Evolutionary conservation across 2,797 vertebrate species (phyloP).

Genomic region (Nannoperca australis): DNA sequence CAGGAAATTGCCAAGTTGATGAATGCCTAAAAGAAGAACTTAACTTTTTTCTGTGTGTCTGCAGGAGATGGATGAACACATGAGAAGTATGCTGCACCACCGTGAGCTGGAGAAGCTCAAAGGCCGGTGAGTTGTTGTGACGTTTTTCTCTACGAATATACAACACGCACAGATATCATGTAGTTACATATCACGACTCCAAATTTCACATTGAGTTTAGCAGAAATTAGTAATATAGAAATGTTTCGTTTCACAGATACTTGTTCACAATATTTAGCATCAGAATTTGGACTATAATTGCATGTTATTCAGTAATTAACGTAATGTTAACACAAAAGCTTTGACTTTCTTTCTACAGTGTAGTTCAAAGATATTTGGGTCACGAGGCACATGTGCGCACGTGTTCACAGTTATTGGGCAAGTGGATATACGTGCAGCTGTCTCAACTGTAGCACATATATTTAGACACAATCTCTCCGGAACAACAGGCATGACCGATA

Average conservation of each 20-base stretch:
- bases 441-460: constrained; percentile 77
- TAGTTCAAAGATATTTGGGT: constrained; percentile 48
- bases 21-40: background rate
- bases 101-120: constrained; percentile 97
- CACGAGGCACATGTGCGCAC: constrained; percentile 68
- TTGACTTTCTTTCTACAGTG: constrained; percentile 28
- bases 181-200: background rate
- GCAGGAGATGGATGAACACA: constrained; percentile 97
- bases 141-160: background rate
- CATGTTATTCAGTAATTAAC: background rate
- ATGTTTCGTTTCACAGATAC: background rate
- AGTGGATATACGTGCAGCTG: constrained; percentile 79
- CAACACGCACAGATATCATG: background rate
- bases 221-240: background rate
- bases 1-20: background rate
- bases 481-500: constrained; percentile 79
- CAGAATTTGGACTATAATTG: background rate
- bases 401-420: constrained; percentile 56
- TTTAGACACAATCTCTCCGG: constrained; percentile 81
- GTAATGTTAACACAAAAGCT: background rate
- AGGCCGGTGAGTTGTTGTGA: constrained; percentile 89
- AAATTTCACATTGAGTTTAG: background rate
- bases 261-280: background rate
- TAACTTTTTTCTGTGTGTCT: background rate
- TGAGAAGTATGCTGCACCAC: constrained; percentile 99